Base-by-base conservation (phyloP, 2,797 vertebrate genomes). In the Coregonus suidteri region DNA sequence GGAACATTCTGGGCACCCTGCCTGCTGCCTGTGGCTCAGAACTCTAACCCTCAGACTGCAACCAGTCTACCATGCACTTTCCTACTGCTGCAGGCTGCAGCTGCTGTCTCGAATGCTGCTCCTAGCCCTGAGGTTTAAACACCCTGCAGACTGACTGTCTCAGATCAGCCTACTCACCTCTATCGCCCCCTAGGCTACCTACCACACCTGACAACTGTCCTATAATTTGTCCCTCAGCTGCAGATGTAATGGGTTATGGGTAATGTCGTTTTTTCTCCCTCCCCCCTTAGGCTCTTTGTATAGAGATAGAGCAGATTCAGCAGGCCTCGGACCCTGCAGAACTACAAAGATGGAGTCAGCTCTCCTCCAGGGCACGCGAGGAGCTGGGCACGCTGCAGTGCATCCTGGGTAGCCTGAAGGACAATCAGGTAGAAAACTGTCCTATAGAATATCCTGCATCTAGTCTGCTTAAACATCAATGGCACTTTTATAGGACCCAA, bases 251-350 rank as follows among this genome's bases (percentile, higher is more conserved):
- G 9, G 51, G 41, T 65, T 47, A 15, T 79, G 53, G 7, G 25
- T 72, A 3, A 76, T 56, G 65, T 70, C 25, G 64, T 76, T 74
- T 25, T 62, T n/a, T 20, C 78, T 80, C 62, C 70, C 74, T 25
- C 85, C 71, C 11, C 82, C 3, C 84, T 9, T 66, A 99, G 98
- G 81, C 71, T 0, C 66, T 97, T 79, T 95, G 88, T 90, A 92
- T 94, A 75, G 93, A 94, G 66, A 93, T 99, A 77, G 95, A 96
- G 87, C 91, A 92, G 88, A 96, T 95, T 35, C 96, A 96, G 78
- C 89, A 94, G 76, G 94, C 92, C 79, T 89, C 91, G 0, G 91
- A 94, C 73, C 86, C 93, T 0, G 81, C 79, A 2, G 89, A 94
- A 75, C 87, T 95, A 62, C 94, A 92, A 74, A 89, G 87, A 75